Conservation (phyloP, 2,113 vertebrate species). For the Cercocebus atys region DNA sequence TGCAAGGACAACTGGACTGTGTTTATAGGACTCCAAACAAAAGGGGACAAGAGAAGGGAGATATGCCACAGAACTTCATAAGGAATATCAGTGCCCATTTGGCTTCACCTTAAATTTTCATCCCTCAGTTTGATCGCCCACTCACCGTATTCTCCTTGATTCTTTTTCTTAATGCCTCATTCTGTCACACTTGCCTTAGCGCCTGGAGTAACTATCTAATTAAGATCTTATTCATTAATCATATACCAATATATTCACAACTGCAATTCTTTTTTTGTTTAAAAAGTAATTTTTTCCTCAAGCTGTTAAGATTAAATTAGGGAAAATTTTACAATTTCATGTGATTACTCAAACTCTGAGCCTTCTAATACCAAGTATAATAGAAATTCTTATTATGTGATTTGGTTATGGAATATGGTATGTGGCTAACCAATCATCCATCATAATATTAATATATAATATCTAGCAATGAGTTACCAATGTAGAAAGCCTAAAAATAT, state of each 20-base stretch:
- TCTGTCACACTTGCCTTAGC: neutral
- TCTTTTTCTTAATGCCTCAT: constrained; percentile 9
- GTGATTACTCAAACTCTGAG: neutral
- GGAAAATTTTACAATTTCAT: neutral
- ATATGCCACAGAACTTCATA: neutral
- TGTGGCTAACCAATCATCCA: constrained; percentile 13
- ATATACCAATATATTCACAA: constrained; percentile 33
- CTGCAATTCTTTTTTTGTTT: constrained; percentile 40
- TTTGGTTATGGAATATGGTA: constrained; percentile 1
- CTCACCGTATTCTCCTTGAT: neutral
- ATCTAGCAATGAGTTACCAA: neutral
- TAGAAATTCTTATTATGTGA: neutral
- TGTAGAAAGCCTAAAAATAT: constrained; percentile 6
- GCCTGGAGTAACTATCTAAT: constrained; percentile 49
- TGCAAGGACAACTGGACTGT: neutral
- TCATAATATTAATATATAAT: neutral
- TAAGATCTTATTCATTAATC: constrained; percentile 59
- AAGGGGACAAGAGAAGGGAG: neutral
- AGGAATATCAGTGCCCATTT: neutral
- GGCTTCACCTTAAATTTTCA: constrained; percentile 2
- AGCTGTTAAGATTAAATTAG: constrained; percentile 46
- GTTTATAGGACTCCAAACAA: constrained; percentile 40
- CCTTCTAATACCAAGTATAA: constrained; percentile 24
- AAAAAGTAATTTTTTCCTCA: constrained; percentile 54
- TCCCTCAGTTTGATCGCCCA: neutral